phyloP scores from a whole-genome alignment of 2,888 invertebrate species.

The Carcina quercana region DNA sequence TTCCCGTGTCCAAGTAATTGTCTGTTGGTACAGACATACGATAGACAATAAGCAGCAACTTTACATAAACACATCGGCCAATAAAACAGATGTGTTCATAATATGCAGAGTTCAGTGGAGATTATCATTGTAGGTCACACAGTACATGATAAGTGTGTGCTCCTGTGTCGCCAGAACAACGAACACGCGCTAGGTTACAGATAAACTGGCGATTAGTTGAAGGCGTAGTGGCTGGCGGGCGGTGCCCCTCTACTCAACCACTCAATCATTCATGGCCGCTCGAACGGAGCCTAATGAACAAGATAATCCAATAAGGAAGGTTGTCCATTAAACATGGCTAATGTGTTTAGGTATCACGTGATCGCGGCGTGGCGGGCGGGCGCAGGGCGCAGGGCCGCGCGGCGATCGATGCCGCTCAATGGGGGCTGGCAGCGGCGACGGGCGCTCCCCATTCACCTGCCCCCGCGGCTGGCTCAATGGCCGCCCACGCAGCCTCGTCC shows the following conservation, averaged over 20 bases:
- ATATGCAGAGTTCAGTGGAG: no score
- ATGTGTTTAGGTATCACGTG: constrained; percentile 20
- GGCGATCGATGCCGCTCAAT: constrained; percentile 53
- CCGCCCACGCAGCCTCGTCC: constrained; percentile 56
- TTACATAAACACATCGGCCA: no score
- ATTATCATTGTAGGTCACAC: no score
- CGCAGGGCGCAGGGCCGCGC: constrained; percentile 11
- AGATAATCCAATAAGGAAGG: constrained; percentile 26
- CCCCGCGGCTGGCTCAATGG: constrained; percentile 59
- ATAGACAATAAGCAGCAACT: no score
- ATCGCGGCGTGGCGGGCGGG: constrained; percentile 6
- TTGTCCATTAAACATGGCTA: constrained; percentile 21
- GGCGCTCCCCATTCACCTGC: constrained; percentile 61
- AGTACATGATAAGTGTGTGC: no score
- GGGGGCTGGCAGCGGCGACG: constrained; percentile 45
- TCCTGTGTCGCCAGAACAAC: no score
- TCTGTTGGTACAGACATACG: no score
- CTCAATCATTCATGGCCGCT: constrained; percentile 13
- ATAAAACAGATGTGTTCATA: no score
- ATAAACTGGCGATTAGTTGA: no score
- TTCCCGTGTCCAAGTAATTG: no score
- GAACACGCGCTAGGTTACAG: no score
- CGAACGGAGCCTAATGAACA: constrained; percentile 21
- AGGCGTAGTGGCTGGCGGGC: no score
- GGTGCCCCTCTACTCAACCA: constrained; percentile 5